These are phyloP conservation scores for Protonemura montana DNA, from an alignment of 2,888 invertebrate genomes.

Conservation along the genomic window DNA sequence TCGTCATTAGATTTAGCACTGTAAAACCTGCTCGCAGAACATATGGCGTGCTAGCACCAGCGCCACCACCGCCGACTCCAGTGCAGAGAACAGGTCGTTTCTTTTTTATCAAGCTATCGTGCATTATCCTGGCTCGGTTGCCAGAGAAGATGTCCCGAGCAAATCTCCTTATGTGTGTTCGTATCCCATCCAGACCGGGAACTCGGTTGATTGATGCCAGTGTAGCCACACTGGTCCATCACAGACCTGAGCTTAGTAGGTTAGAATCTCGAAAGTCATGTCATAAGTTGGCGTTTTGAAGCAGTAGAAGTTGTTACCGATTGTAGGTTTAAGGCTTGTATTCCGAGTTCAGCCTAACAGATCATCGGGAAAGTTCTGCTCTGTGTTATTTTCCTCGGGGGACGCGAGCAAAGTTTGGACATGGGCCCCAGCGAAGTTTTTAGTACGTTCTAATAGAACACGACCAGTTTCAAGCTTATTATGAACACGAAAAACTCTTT, in stretches of 20 bases:
- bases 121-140: neutral
- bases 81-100: neutral
- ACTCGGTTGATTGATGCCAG: too few relatives aligned
- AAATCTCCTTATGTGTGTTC: too few relatives aligned
- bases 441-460: neutral
- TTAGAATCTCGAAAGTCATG: too few relatives aligned
- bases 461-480: neutral
- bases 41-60: neutral
- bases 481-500: neutral
- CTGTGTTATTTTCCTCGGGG: neutral
- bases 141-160: neutral
- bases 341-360: neutral
- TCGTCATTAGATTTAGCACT: conserved; percentile 36
- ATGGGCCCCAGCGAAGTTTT: neutral
- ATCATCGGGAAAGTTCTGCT: neutral
- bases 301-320: neutral
- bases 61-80: neutral
- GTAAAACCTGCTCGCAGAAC: neutral
- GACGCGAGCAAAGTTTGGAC: neutral
- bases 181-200: too few relatives aligned
- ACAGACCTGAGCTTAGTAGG: too few relatives aligned
- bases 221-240: too few relatives aligned
- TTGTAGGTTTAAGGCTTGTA: neutral
- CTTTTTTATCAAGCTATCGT: neutral
- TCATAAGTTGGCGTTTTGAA: too few relatives aligned